These are phyloP conservation scores for Anseranas semipalmata DNA, from an alignment of 2,113 vertebrate species.

Conservation along the genomic window DNA sequence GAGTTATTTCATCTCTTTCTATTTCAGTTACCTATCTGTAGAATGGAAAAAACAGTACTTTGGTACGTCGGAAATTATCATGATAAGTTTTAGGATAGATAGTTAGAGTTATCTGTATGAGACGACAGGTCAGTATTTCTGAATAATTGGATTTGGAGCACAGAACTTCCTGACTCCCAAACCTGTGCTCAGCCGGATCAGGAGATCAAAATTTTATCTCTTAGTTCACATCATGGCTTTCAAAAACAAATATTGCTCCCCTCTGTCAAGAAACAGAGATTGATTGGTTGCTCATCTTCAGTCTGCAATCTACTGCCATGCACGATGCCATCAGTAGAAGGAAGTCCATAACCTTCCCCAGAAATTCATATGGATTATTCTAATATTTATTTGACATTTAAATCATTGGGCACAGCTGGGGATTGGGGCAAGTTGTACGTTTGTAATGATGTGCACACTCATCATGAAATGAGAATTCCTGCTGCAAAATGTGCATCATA, in stretches of 20 bases:
- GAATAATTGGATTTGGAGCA: slow-evolving; percentile 16
- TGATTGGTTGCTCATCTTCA: neutral
- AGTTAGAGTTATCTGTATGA: neutral
- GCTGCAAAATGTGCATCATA: neutral
- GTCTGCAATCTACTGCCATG: neutral
- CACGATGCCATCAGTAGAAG: neutral
- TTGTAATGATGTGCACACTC: neutral
- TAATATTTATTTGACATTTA: slow-evolving; percentile 20
- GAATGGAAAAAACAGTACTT: neutral
- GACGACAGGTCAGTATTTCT: slow-evolving; percentile 5
- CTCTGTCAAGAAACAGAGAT: neutral
- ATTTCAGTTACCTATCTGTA: neutral
- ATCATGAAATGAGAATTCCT: neutral
- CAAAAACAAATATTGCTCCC: neutral
- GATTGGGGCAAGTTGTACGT: neutral
- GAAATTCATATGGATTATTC: neutral
- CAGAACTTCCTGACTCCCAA: slow-evolving; percentile 14
- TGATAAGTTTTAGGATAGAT: slow-evolving; percentile 28
- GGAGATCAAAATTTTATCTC: neutral
- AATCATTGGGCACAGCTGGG: neutral
- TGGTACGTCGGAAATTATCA: neutral
- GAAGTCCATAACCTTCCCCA: neutral
- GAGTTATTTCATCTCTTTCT: neutral
- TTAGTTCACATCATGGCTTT: neutral
- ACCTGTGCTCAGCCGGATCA: neutral